Evolutionary conservation across 2,797 vertebrate genomes (phyloP).

Genomic region (Geotrypetes seraphini): DNA sequence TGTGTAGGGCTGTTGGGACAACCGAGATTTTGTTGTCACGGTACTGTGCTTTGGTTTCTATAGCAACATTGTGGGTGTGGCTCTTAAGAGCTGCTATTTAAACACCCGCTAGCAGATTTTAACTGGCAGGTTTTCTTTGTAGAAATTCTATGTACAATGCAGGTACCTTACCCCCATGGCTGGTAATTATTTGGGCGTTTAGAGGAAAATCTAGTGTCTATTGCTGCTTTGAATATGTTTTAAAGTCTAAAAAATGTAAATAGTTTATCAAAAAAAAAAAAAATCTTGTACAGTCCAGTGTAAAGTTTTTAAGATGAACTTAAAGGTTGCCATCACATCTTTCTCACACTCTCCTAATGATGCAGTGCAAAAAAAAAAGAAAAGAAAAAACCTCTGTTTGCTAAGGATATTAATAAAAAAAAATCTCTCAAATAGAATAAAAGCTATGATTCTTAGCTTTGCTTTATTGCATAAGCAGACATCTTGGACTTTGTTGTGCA

Average conservation of each 20-base stretch:
- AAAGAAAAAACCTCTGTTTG: slow-evolving; percentile 69
- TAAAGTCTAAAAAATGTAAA: slow-evolving; percentile 99
- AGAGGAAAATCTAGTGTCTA: slow-evolving; percentile 89
- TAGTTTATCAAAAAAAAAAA: slow-evolving; percentile 95
- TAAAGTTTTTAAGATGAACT: slow-evolving; percentile 99
- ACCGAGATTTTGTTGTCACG: slow-evolving; percentile 73
- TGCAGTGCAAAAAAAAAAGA: slow-evolving; percentile 72
- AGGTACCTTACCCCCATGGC: slow-evolving; percentile 86
- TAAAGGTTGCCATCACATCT: slow-evolving; percentile 91
- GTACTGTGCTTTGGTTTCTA: slow-evolving; percentile 86
- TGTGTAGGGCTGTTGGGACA: slow-evolving; percentile 69
- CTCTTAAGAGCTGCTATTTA: slow-evolving; percentile 62
- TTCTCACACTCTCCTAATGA: slow-evolving; percentile 88
- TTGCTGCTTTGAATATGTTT: slow-evolving; percentile 98
- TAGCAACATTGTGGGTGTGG: slow-evolving; percentile 79
- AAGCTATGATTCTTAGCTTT: slow-evolving; percentile 72
- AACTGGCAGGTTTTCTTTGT: slow-evolving; percentile 70
- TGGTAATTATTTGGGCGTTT: slow-evolving; percentile 88
- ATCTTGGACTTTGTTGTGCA: slow-evolving; percentile 95
- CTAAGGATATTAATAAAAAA: slow-evolving; percentile 75
- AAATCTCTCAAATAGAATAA: slow-evolving; percentile 44
- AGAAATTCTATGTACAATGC: slow-evolving; percentile 76
- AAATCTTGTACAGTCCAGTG: slow-evolving; percentile 99
- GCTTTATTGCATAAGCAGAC: slow-evolving; percentile 91
- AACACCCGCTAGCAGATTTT: slow-evolving; percentile 72